Base-by-base conservation (phyloP, 2,113 vertebrate species). In the Herpailurus yagouaroundi region DNA sequence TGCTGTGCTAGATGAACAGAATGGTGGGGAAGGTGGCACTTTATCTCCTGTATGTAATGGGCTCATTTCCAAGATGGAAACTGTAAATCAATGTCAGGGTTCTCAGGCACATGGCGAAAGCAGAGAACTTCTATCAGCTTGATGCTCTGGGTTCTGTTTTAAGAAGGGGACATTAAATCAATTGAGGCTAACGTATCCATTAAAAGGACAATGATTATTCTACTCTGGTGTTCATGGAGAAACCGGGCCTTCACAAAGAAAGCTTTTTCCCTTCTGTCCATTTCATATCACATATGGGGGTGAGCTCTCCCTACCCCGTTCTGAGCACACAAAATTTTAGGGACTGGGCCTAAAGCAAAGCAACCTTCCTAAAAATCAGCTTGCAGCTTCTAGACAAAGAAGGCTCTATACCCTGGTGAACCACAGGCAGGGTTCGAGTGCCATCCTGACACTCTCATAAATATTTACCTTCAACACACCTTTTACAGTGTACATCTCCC, bases 381-480 rank as follows among this genome's bases (percentile, higher is more conserved):
- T 97, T 87, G 64, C 5, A 83, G 82, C 11, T 80, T 97, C 5
- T 3, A 74, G 82, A 81, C n/a, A 4, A 19, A 68, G 85, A 71
- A 94, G 85, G n/a, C 83, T 96, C 52, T 69, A 74, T 31, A 96
- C 90, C 90, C 0, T 0, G 69, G 93, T 80, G 66, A 64, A 93
- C 89, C 52, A 83, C 48, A 66, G 87, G 87, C 89, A 60, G 50
- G 95, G 52, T 74, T 79, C 81, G 80, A 92, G 83, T 1, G 5
- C 64, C 15, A 77, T 68, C 97, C 74, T 21, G 48, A 80, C 23
- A 52, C 9, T 50, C 94, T 98, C 45, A 97, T 96, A 95, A 96
- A 98, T 98, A 98, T 98, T 98, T 97, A 94, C 96, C 79, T n/a
- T 80, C 96, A 97, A 98, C 23, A 38, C 11, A 79, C 93, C 76